Conservation (phyloP, 1,140 invertebrate species). For the Ceratitis capitata region DNA sequence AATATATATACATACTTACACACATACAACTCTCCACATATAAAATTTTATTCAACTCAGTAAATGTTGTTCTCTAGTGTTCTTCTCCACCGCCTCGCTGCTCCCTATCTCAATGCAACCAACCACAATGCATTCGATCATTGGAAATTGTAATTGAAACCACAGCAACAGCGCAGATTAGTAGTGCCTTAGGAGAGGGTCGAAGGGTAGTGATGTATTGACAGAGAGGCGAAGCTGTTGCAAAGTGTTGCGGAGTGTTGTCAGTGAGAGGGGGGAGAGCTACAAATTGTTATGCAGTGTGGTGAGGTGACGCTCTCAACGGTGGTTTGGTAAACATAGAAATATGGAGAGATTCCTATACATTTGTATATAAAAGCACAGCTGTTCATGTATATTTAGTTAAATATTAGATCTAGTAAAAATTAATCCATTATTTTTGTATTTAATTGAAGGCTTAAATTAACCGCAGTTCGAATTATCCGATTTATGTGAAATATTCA, state of each 20-base stretch:
- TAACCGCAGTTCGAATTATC: too few relatives aligned
- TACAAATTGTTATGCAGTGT: background rate
- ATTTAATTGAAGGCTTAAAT: too few relatives aligned
- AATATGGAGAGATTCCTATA: too few relatives aligned
- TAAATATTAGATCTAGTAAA: too few relatives aligned
- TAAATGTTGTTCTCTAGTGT: background rate
- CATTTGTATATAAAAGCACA: background rate
- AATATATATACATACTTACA: background rate
- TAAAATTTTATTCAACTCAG: background rate
- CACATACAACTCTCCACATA: background rate
- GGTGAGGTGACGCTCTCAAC: background rate
- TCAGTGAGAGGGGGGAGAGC: background rate
- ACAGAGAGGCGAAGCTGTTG: too few relatives aligned
- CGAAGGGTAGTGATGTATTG: too few relatives aligned
- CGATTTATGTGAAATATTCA: too few relatives aligned
- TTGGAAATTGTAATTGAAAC: slow-evolving; percentile 30
- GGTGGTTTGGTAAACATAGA: background rate
- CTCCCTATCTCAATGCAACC: background rate
- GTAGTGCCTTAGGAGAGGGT: too few relatives aligned
- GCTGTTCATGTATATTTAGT: too few relatives aligned
- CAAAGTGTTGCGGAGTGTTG: background rate
- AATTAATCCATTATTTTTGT: too few relatives aligned
- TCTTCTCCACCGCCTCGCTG: background rate
- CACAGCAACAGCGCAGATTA: slow-evolving; percentile 14
- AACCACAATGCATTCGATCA: slow-evolving; percentile 29